Evolutionary conservation across 2,113 vertebrate species (phyloP).

Genomic region (Pterocles orientalis): DNA sequence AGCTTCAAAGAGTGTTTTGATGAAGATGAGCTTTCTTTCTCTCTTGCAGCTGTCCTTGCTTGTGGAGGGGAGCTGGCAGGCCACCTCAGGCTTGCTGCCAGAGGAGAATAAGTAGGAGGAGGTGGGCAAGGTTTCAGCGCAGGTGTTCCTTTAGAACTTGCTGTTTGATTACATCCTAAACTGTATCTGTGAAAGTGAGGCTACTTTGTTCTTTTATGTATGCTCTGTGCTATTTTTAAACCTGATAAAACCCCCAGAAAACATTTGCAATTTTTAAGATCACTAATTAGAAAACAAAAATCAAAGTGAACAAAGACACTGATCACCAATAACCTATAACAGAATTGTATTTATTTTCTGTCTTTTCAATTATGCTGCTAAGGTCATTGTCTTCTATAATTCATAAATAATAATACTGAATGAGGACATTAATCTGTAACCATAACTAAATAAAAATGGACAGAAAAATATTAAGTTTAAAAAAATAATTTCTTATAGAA

Average conservation of each 20-base stretch:
- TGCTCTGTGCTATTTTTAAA: slow-evolving; percentile 48
- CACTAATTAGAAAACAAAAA: slow-evolving; percentile 36
- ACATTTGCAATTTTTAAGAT: neutral
- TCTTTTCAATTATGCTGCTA: neutral
- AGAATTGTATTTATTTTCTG: neutral
- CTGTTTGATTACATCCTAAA: slow-evolving; percentile 36
- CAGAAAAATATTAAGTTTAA: neutral
- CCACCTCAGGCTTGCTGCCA: slow-evolving; percentile 43
- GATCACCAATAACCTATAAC: neutral
- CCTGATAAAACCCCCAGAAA: neutral
- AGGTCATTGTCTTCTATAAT: neutral
- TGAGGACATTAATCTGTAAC: neutral
- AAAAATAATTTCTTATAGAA: neutral
- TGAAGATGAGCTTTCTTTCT: slow-evolving; percentile 63
- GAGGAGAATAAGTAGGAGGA: neutral
- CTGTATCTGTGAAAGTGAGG: slow-evolving; percentile 17
- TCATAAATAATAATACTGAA: neutral
- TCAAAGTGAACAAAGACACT: neutral
- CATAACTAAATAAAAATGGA: neutral
- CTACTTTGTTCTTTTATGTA: slow-evolving; percentile 18
- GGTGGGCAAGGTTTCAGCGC: slow-evolving; percentile 40
- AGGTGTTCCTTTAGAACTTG: slow-evolving; percentile 54
- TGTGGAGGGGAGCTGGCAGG: slow-evolving; percentile 6
- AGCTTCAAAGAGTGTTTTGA: slow-evolving; percentile 72
- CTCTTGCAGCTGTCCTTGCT: slow-evolving; percentile 60